A percentile compares a stretch with the other conserved stretches of the same genome.
phyloP scores from a whole-genome alignment of 2,113 vertebrate genomes.

The Aspidoscelis tigris region DNA sequence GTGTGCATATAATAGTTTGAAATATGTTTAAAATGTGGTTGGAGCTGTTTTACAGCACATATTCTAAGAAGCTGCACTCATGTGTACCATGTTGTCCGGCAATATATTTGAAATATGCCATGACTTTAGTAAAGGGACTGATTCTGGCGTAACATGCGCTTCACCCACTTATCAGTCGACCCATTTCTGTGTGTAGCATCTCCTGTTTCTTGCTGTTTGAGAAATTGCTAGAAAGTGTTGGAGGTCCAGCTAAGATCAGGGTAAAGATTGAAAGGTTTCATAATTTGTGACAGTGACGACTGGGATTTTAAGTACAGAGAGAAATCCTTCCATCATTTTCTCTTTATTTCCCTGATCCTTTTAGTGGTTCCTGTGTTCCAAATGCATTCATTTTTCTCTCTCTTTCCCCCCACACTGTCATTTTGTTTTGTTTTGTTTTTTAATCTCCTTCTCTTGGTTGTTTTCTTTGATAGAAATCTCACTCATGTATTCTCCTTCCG shows the following conservation, averaged over 20 bases:
- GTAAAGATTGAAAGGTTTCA: conserved; percentile 53
- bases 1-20: background rate
- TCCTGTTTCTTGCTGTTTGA: conserved; percentile 55
- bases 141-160: conserved; percentile 25
- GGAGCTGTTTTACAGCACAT: conserved; percentile 2
- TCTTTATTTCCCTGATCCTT: conserved; percentile 50
- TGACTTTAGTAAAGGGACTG: conserved; percentile 37
- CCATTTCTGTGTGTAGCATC: background rate
- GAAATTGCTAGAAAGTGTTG: conserved; percentile 43
- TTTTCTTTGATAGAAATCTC: conserved; percentile 79
- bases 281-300: conserved; percentile 55
- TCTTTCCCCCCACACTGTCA: conserved; percentile 39
- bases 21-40: background rate
- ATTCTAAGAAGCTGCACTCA: conserved; percentile 1
- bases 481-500: conserved; percentile 78
- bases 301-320: conserved; percentile 42
- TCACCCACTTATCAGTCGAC: conserved; percentile 15
- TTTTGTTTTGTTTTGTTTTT: conserved; percentile 34
- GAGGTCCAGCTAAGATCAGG: conserved; percentile 37
- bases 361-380: conserved; percentile 55
- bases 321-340: conserved; percentile 55
- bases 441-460: conserved; percentile 68
- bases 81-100: conserved; percentile 44
- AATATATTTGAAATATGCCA: conserved; percentile 37
- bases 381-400: conserved; percentile 55